Base-by-base conservation (phyloP, 2,113 vertebrate species). In the Sakesphorus luctuosus region DNA sequence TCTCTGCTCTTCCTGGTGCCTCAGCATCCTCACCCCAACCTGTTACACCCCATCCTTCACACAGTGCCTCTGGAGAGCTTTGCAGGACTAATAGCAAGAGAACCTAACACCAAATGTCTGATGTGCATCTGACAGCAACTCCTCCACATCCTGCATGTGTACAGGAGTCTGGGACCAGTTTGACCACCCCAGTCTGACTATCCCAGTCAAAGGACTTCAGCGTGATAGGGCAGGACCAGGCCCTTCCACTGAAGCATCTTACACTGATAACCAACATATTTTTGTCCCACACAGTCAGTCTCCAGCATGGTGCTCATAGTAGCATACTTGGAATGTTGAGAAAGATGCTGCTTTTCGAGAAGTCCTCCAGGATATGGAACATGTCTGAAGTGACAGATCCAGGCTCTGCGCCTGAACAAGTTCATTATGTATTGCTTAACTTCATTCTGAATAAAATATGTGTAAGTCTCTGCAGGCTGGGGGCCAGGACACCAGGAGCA, bases 361-460 rank as follows among this genome's bases (percentile, higher is more conserved):
- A 95, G 35, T 91, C 90, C 77, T 80, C 40, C 33, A 90, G 50
- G 85, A 93, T 91, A 91, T 94, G 92, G 92, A 96, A 91, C 90
- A 75, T 88, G 93, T 95, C 95, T 86, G 6, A 83, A 95, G 82
- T 93, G 94, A 95, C 92, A 95, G 95, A 66, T 91, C 85, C 88
- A 73, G 96, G 94, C 90, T 96, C 82, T 9, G 85, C 6, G 95
- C 95, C 95, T 83, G 91, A 85, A 80, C 75, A 43, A 94, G 91
- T 94, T 94, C 87, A 71, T 94, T 85, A 65, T 87, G 84, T 66
- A 88, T 97, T 95, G 95, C 91, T 66, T 95, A 93, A 96, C 84
- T 94, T 82, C 86, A 79, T 76, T 46, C 67, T 88, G 84, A 82
- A 93, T 80, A 77, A 96, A 95, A 94, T 86, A 90, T 85, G 82